phyloP scores from a whole-genome alignment of 1,140 invertebrate species.

The Scaptodrosophila lebanonensis region DNA sequence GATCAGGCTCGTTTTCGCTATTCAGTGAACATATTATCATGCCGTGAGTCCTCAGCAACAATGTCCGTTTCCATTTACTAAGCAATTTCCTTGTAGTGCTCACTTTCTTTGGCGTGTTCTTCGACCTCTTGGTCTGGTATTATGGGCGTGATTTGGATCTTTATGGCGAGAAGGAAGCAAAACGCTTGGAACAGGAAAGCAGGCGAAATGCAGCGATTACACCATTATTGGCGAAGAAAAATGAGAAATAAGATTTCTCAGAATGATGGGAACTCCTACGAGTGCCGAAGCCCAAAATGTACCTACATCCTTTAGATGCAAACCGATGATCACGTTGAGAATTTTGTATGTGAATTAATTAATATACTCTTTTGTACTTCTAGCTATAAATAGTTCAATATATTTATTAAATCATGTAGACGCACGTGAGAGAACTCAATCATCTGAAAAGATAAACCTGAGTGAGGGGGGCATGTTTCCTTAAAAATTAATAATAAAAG shows the following conservation, averaged over 20 bases:
- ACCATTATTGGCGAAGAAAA: slow-evolving; percentile 55
- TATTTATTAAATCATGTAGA: too few species aligned
- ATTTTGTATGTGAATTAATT: too few species aligned
- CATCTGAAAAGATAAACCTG: too few species aligned
- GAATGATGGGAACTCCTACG: too few species aligned
- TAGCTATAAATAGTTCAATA: too few species aligned
- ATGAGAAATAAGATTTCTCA: slow-evolving; percentile 27
- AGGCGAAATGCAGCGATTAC: slow-evolving; percentile 57
- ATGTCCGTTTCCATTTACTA: neutral
- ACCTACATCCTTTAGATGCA: too few species aligned
- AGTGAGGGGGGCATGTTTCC: too few species aligned
- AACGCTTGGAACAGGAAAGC: slow-evolving; percentile 42
- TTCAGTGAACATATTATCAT: slow-evolving; percentile 80
- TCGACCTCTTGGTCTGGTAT: slow-evolving; percentile 80
- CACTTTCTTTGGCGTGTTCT: slow-evolving; percentile 79
- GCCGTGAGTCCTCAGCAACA: slow-evolving; percentile 76
- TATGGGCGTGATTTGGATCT: slow-evolving; percentile 80
- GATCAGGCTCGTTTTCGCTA: slow-evolving; percentile 80
- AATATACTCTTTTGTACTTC: too few species aligned
- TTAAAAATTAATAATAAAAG: too few species aligned
- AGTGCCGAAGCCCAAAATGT: slow-evolving; percentile 40
- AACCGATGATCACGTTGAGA: too few species aligned
- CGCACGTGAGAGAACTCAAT: too few species aligned
- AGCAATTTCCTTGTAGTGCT: slow-evolving; percentile 75
- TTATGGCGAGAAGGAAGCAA: slow-evolving; percentile 79